phyloP scores from a whole-genome alignment of 2,797 vertebrate species.

The Mionectes olivaceus region DNA sequence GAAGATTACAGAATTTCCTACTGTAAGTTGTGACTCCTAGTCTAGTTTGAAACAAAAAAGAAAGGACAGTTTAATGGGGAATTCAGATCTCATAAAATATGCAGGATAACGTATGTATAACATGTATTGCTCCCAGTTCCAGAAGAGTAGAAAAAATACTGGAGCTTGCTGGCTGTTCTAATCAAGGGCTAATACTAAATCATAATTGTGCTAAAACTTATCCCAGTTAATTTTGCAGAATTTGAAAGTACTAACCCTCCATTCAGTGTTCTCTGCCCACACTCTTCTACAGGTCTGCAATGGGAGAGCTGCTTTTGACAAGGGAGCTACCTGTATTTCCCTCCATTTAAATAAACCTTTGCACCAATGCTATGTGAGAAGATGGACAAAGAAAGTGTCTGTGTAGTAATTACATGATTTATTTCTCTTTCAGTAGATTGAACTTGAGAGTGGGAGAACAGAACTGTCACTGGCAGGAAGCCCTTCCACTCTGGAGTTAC shows the following conservation, averaged over 20 bases:
- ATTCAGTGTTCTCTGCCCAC: not conserved
- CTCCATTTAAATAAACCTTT: not conserved
- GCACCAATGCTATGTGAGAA: not conserved
- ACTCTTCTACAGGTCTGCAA: not conserved
- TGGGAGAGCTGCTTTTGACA: not conserved
- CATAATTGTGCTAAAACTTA: not conserved
- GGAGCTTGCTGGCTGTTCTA: not conserved
- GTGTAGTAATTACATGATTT: not conserved
- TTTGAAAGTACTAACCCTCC: not conserved
- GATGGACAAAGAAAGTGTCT: not conserved
- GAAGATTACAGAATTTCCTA: not conserved
- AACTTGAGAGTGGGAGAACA: not conserved
- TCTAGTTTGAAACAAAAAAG: not conserved
- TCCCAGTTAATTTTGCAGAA: not conserved
- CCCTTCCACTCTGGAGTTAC: not conserved
- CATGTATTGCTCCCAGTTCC: not conserved
- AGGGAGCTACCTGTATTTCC: not conserved
- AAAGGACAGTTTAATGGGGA: not conserved
- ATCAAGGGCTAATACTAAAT: not conserved
- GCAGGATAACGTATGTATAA: not conserved
- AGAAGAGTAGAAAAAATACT: not conserved
- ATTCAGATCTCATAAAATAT: not conserved
- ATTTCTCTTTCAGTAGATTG: not conserved
- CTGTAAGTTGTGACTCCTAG: not conserved
- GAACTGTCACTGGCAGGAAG: not conserved